phyloP scores from a whole-genome alignment of 37 sponge, comb jelly and placozoan genomes.

The Beroe forskalii region DNA sequence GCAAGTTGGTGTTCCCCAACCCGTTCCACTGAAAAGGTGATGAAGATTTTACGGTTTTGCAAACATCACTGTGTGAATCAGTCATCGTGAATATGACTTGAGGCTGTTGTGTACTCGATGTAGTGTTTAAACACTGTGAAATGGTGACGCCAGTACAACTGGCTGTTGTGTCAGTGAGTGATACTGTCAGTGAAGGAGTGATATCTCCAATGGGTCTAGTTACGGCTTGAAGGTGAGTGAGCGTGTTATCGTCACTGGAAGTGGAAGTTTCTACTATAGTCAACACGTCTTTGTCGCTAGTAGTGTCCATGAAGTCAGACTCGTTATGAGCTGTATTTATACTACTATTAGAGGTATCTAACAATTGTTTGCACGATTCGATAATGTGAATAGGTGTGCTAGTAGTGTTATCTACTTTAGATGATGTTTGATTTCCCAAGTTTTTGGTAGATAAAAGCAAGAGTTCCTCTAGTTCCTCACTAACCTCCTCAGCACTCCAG shows the following conservation, averaged over 20 bases:
- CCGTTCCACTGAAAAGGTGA: too few species aligned
- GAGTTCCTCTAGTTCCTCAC: background rate
- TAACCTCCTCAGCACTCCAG: background rate
- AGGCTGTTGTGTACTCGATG: too few species aligned
- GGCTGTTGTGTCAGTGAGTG: too few species aligned
- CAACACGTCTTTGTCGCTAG: background rate
- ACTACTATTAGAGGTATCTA: background rate
- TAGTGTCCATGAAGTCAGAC: background rate
- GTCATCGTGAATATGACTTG: too few species aligned
- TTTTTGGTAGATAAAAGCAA: background rate
- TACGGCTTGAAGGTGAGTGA: too few species aligned
- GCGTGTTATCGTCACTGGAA: background rate
- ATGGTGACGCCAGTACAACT: too few species aligned
- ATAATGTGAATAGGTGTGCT: background rate
- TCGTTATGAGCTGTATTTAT: background rate
- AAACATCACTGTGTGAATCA: too few species aligned
- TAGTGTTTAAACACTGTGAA: too few species aligned
- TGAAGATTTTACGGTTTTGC: too few species aligned
- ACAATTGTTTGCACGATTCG: background rate
- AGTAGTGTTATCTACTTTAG: background rate
- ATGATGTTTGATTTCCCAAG: background rate
- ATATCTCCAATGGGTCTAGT: too few species aligned
- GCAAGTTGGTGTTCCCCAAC: background rate
- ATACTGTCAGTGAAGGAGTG: too few species aligned
- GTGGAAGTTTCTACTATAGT: background rate